A percentile compares a stretch with the other conserved stretches of the same genome.
These are phyloP conservation scores for Tauraco erythrolophus DNA, from an alignment of 2,113 vertebrate species.

Conservation along the genomic window DNA sequence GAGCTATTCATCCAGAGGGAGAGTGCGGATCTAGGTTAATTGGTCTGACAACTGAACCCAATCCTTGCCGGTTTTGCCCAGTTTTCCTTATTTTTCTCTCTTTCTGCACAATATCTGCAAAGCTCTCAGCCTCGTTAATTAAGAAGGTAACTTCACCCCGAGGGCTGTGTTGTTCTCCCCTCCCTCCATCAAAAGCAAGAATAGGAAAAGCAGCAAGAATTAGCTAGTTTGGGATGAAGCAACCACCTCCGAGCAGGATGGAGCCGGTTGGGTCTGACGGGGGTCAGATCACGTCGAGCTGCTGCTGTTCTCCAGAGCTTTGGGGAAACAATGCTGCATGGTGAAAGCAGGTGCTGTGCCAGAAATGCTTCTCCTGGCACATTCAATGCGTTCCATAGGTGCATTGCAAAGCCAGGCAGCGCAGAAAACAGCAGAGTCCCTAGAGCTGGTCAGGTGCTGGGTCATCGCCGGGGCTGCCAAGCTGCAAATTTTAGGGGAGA, in stretches of 20 bases:
- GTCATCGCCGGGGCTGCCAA: background rate
- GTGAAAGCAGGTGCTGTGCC: background rate
- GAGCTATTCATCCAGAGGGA: slow-evolving; percentile 55
- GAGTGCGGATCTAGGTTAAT: slow-evolving; percentile 55
- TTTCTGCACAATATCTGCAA: background rate
- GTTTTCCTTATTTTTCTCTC: slow-evolving; percentile 23
- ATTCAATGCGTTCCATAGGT: fast-evolving
- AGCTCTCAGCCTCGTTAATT: slow-evolving; percentile 61
- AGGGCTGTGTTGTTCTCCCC: slow-evolving; percentile 47
- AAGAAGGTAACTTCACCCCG: slow-evolving; percentile 56
- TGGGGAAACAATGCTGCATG: background rate
- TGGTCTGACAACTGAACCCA: slow-evolving; percentile 59
- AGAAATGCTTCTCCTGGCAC: background rate
- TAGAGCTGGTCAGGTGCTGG: background rate
- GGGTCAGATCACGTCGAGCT: background rate
- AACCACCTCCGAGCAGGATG: background rate
- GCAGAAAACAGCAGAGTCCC: background rate
- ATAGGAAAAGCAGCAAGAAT: slow-evolving; percentile 21
- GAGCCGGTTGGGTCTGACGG: background rate
- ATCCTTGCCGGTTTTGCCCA: slow-evolving; percentile 59
- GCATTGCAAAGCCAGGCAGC: fast-evolving
- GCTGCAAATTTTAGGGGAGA: background rate
- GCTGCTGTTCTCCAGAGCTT: background rate
- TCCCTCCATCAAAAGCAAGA: background rate
- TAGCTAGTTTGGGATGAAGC: slow-evolving; percentile 37